A percentile compares a stretch with the other conserved stretches of the same genome.
Evolutionary conservation across 2,113 vertebrate genomes (phyloP).

Genomic region (Ceyx margarethae): DNA sequence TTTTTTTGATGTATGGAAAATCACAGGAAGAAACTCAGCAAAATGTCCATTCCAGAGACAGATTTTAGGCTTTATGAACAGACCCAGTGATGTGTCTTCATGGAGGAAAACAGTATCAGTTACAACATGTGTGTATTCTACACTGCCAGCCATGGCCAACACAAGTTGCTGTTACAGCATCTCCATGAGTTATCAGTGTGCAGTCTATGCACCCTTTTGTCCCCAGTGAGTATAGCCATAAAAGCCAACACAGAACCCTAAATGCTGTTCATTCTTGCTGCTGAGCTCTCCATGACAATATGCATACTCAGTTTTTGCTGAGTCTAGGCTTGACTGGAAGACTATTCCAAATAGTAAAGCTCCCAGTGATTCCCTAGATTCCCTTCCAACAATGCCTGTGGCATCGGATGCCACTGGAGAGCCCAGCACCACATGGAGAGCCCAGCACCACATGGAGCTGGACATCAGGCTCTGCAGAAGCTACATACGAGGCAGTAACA

Average conservation of each 20-base stretch:
- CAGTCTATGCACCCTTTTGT: not conserved
- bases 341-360: not conserved
- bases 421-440: not conserved
- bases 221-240: accelerated
- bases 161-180: not conserved
- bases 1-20: not conserved
- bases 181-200: not conserved
- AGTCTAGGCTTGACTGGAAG: not conserved
- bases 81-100: not conserved
- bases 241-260: not conserved
- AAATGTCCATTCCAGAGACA: not conserved
- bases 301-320: not conserved
- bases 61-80: not conserved
- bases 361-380: not conserved
- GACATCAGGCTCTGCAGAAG: not conserved
- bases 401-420: not conserved
- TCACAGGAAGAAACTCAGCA: not conserved
- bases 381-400: no score
- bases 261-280: not conserved
- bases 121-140: not conserved
- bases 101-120: not conserved
- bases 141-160: not conserved
- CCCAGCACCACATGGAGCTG: not conserved
- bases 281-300: not conserved
- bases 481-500: accelerated